Conservation (phyloP, 2,113 vertebrate genomes). For the Coturnix japonica region DNA sequence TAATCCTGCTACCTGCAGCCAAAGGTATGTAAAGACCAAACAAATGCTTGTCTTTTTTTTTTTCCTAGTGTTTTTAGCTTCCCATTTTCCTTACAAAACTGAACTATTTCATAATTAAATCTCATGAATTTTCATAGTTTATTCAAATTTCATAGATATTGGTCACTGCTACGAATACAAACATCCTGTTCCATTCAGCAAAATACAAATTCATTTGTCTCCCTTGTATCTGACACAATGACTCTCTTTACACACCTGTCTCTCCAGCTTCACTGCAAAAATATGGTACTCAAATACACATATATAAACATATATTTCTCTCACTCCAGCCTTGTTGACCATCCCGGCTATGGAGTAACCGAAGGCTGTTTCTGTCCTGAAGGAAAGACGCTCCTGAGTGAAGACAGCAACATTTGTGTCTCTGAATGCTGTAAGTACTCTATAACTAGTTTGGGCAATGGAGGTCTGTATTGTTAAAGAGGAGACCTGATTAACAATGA, state of each 20-base stretch:
- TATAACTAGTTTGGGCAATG: neutral
- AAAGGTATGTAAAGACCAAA: slow-evolving; percentile 71
- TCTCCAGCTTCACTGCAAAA: neutral
- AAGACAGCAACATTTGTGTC: slow-evolving; percentile 71
- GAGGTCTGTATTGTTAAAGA: neutral
- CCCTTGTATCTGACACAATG: neutral
- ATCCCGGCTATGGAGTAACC: slow-evolving; percentile 15
- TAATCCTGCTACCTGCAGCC: slow-evolving; percentile 78
- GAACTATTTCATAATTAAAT: neutral
- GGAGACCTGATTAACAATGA: neutral
- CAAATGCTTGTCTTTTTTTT: neutral
- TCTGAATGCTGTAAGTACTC: slow-evolving; percentile 77
- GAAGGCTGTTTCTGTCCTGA: slow-evolving; percentile 91
- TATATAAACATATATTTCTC: neutral
- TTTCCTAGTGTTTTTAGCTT: neutral
- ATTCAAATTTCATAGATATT: neutral
- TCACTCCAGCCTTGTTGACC: slow-evolving; percentile 28
- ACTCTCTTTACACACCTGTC: neutral
- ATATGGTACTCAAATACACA: neutral
- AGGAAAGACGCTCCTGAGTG: slow-evolving; percentile 65
- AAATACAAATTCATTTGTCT: neutral
- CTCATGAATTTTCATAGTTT: neutral
- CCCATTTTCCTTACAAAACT: neutral
- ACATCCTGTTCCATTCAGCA: neutral
- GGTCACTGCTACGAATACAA: neutral